These are phyloP conservation scores for Myripristis jacobus DNA, from an alignment of 2,797 vertebrate genomes.

Conservation along the genomic window DNA sequence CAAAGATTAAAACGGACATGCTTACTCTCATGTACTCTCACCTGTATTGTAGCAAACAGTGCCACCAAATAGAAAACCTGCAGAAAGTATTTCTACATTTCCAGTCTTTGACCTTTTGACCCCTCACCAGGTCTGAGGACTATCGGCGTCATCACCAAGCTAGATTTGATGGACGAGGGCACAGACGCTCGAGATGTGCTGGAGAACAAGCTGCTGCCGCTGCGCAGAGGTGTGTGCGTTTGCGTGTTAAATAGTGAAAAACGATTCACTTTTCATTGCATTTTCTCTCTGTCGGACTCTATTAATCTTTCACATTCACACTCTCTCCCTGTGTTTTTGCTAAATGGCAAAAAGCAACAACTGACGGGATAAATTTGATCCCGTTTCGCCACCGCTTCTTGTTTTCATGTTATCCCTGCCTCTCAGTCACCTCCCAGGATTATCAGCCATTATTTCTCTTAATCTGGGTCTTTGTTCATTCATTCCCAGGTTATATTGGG, in stretches of 20 bases:
- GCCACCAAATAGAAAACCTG: background rate
- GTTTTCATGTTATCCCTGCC: background rate
- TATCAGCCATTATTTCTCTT: background rate
- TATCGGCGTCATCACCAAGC: conserved; percentile 96
- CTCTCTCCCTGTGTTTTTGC: conserved; percentile 7
- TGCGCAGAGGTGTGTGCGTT: conserved; percentile 76
- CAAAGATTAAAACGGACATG: too few species aligned
- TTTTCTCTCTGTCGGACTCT: background rate
- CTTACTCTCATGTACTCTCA: too few species aligned
- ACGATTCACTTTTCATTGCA: background rate
- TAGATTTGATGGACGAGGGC: conserved; percentile 97
- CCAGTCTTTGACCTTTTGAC: background rate
- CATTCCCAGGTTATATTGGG: conserved; percentile 86
- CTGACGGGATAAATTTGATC: background rate
- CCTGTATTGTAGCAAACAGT: too few species aligned
- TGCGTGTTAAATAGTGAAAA: conserved; percentile 34
- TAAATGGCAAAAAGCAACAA: conserved; percentile 7
- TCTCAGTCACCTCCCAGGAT: too few species aligned
- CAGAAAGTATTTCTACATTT: background rate
- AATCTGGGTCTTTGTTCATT: background rate
- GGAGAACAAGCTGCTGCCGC: conserved; percentile 91
- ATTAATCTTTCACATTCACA: background rate
- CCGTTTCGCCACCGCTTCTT: background rate
- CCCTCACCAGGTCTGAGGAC: conserved; percentile 87
- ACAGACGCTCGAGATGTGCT: conserved; percentile 93